These are phyloP conservation scores for Pyxicephalus adspersus DNA, from an alignment of 2,113 vertebrate genomes.

Conservation along the genomic window DNA sequence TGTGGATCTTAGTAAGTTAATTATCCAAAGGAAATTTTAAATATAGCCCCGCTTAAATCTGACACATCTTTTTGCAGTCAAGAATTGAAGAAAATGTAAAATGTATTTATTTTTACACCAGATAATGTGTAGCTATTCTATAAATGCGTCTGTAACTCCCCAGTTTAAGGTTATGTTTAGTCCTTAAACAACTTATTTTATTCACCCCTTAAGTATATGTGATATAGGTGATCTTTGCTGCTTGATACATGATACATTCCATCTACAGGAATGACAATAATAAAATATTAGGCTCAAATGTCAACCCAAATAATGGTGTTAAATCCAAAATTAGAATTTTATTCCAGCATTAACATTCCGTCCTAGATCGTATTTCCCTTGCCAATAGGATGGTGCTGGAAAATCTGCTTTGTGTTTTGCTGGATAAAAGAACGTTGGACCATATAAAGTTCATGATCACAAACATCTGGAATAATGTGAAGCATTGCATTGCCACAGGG, in stretches of 20 bases:
- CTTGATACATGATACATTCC: neutral
- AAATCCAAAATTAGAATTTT: neutral
- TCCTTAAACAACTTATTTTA: too few species aligned
- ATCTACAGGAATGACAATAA: neutral
- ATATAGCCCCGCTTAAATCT: too few species aligned
- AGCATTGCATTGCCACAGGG: constrained; percentile 19
- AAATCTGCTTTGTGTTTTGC: constrained; percentile 31
- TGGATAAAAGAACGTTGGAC: constrained; percentile 19
- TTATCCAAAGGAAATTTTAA: too few species aligned
- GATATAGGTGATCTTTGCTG: too few species aligned
- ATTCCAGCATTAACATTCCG: neutral
- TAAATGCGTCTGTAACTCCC: too few species aligned
- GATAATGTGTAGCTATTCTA: too few species aligned
- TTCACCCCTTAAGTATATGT: too few species aligned
- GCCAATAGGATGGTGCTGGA: constrained; percentile 51
- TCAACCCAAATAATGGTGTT: neutral
- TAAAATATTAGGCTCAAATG: neutral
- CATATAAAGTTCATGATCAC: constrained; percentile 28
- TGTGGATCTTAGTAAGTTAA: too few species aligned
- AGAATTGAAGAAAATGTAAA: too few species aligned
- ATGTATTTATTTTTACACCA: too few species aligned
- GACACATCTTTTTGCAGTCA: too few species aligned
- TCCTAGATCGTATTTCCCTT: neutral
- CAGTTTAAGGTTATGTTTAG: too few species aligned
- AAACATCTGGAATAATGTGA: constrained; percentile 44